Percentiles rank a stretch among this genome's conserved stretches.
Conservation (phyloP, 1,140 invertebrate species). For the Doryteuthis pealeii region DNA sequence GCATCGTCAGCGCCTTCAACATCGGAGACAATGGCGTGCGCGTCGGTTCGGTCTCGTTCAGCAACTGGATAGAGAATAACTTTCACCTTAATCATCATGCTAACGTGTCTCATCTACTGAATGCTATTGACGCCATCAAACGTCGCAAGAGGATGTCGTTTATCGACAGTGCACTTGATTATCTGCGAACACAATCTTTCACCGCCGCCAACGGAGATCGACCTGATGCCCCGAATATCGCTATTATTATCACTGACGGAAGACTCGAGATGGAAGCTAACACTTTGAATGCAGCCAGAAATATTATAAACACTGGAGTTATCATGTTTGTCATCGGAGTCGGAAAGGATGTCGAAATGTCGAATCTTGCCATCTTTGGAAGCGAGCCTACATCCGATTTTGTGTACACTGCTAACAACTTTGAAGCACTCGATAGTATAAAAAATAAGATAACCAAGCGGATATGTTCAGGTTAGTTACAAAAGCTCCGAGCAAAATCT, state of each 20-base stretch:
- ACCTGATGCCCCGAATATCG: neutral
- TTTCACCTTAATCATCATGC: too few relatives aligned
- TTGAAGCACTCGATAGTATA: neutral
- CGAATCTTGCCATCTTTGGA: neutral
- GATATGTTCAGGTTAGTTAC: neutral
- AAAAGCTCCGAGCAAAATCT: too few relatives aligned
- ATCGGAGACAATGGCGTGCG: constrained; percentile 7
- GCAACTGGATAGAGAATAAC: neutral
- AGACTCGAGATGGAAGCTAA: neutral
- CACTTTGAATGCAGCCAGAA: neutral
- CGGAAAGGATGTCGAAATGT: neutral
- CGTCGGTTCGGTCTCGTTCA: constrained; percentile 5
- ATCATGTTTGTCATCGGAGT: neutral
- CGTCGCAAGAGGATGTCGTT: too few relatives aligned
- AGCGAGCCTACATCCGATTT: neutral
- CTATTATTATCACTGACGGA: neutral
- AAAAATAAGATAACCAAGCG: neutral
- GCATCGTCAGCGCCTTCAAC: neutral
- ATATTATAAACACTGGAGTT: neutral
- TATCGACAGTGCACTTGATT: neutral
- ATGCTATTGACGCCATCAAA: too few relatives aligned
- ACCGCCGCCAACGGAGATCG: neutral
- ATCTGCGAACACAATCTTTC: neutral
- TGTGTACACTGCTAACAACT: neutral
- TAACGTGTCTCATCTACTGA: too few relatives aligned